These are phyloP conservation scores for Corythaixoides concolor DNA, from an alignment of 2,113 vertebrate genomes.

Conservation along the genomic window DNA sequence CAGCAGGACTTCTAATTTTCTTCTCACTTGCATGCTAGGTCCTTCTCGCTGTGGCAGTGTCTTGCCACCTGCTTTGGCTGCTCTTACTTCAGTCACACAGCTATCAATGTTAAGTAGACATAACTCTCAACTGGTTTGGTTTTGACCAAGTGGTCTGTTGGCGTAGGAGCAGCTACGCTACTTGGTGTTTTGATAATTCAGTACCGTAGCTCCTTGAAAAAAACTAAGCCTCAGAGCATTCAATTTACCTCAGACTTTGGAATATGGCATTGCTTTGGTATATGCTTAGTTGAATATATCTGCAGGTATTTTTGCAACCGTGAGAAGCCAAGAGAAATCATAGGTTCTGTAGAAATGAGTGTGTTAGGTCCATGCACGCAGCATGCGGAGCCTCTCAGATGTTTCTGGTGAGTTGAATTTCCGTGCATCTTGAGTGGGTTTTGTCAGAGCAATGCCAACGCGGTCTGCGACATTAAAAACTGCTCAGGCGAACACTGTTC, in stretches of 20 bases:
- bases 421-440: neutral
- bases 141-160: neutral
- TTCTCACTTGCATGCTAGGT: neutral
- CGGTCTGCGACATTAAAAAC: neutral
- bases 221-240: neutral
- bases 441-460: neutral
- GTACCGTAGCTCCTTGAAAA: neutral
- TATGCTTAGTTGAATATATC: neutral
- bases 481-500: neutral
- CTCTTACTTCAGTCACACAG: neutral
- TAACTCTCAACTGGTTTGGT: neutral
- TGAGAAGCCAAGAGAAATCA: neutral
- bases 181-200: neutral
- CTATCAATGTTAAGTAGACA: neutral
- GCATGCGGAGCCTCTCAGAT: neutral
- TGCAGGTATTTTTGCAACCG: neutral
- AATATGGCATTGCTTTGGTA: neutral
- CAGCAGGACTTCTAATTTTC: neutral
- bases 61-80: neutral
- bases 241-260: neutral
- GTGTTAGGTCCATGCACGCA: neutral
- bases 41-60: neutral
- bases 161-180: neutral
- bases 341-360: neutral
- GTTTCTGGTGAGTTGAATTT: neutral